Evolutionary conservation across 1,140 invertebrate genomes (phyloP), one percentile per base, ranked within the genome.

Genomic region (Bombus waltoni): DNA sequence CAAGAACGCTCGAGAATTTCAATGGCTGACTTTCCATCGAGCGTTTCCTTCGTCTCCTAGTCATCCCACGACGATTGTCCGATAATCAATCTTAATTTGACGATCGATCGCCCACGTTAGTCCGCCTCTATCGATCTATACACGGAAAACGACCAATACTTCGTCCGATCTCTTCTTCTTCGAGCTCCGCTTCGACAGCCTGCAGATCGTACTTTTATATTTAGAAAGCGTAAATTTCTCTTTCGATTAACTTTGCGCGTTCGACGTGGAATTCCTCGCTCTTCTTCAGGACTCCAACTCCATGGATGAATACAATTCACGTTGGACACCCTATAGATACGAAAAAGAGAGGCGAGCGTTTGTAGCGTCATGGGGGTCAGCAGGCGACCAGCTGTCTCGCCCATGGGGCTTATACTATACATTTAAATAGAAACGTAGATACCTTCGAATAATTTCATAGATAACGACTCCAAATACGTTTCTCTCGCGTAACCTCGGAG

Each of bases 361-460:
- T 80, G 62, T 65, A 89, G 44, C 84, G 73, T 81, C 88, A 92
- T 92, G 90, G 92, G 92, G 93, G 93, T 93, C 91, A 92, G 91
- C 92, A 93, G 92, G 92, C 92, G 91, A 93, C 93, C 93, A 93
- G 91, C 92, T 93, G 93, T 87, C 88, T 78, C 86, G 65, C 76
- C 75, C 47, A 86, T 81, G 59, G 89, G 88, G 89, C 81, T 91
- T 87, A 86, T 80, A 74, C 28, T 88, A 88, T 80, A 74, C 22
- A 28, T 75, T 75, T 75, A 75, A 75, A 75, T 57, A 44, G 8
- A 8, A 53, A 75, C 25, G 9, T 3, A 25, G 35, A 40, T 28
- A 44, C 22, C 25, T n/a, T 28, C 5, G 2, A 22, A n/a, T 28
- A n/a, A 71, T 42, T 42, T n/a, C 40, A 11, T 5, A 53, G 47